Evolutionary conservation across 2,888 invertebrate species (phyloP), one percentile per base, ranked within the genome.

Genomic region (Hetaerina titia): DNA sequence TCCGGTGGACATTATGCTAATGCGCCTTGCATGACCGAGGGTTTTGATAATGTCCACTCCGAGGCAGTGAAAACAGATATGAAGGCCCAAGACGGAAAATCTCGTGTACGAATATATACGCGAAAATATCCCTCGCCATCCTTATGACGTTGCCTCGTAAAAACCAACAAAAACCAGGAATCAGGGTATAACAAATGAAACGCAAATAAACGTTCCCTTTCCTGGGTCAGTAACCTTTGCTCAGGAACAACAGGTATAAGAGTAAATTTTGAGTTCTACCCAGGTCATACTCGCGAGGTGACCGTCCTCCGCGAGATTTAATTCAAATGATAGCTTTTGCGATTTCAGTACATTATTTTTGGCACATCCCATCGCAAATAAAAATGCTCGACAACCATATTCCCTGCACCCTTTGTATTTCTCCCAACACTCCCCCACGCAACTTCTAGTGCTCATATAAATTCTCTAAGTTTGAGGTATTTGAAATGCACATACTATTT

Each of bases 1-100:
- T 81, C 11, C 81, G 13, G 81, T 81, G 15, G 81, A 15, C n/a
- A 81, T 81, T 81, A 81, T 81, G 81, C 81, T 81, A 81, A 81
- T 81, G 81, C 81, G 81, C 31, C n/a, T n/a, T 31, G 81, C 25
- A 13, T 31, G 81, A 81, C 22, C 13, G 81, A 31, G 25, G 74
- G 81, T 22, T 25, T 9, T 31, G 81, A 81, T 81, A 81, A 81
- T 81, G 25, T 25, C 81, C 31, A 25, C 81, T 31, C 25, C 25
- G 13, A 31, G 81, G 81, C 25, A 81, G 81, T 6, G 81, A 81
- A 81, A 81, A 25, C 81, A 81, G 81, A 81, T 81, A 31, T 81
- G 81, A 31, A 25, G 81, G 31, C 31, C 81, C 81, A 13, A 22
- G 81, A 31, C 81, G 31, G 81, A 13, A 45, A 45, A 31, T 81